These are phyloP conservation scores for Corythornis madagascariensis DNA, from an alignment of 2,113 vertebrate genomes.

Conservation along the genomic window DNA sequence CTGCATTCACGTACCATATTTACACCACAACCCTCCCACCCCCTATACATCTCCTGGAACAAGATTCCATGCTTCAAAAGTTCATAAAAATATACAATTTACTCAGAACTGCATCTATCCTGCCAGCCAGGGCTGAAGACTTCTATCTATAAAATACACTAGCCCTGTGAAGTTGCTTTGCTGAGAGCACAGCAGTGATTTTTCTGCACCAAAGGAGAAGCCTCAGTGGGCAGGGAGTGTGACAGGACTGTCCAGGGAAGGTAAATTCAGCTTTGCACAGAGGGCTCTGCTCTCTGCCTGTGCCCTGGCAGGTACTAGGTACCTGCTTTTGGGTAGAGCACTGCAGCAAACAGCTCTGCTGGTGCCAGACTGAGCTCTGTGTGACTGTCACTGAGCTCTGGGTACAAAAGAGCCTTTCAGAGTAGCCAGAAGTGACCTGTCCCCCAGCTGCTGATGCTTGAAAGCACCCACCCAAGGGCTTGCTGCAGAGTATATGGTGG, in stretches of 20 bases:
- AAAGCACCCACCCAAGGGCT: neutral
- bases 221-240: neutral
- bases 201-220: constrained; percentile 2
- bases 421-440: neutral
- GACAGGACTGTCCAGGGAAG: neutral
- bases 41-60: constrained; percentile 13
- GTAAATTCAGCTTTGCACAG: neutral
- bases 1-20: neutral
- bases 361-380: neutral
- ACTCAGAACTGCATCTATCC: constrained; percentile 41
- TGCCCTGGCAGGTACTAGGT: neutral
- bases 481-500: neutral
- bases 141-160: constrained; percentile 67
- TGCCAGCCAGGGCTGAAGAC: constrained; percentile 29
- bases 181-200: constrained; percentile 69
- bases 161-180: constrained; percentile 67
- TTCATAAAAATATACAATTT: constrained; percentile 79
- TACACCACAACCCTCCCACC: constrained; percentile 42
- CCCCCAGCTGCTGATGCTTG: neutral
- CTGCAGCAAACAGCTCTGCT: neutral
- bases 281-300: too few species aligned
- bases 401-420: neutral
- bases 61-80: constrained; percentile 52
- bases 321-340: neutral
- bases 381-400: rapidly evolving